Evolutionary conservation across 2,888 invertebrate genomes (phyloP).

Genomic region (Diaphora mendica): DNA sequence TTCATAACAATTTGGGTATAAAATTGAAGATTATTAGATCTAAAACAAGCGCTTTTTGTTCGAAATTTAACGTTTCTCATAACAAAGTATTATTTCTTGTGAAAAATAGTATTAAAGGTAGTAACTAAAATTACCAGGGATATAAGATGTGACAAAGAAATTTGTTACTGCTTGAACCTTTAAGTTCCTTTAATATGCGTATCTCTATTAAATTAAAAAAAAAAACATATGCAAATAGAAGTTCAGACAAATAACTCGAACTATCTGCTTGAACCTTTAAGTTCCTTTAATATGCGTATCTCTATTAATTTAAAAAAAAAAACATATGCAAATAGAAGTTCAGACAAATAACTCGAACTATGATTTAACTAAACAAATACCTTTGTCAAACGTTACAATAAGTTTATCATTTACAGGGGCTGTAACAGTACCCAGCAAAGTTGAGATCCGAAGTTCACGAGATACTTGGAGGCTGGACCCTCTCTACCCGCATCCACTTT

Average conservation of each 20-base stretch:
- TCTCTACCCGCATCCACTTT: conserved; percentile 80
- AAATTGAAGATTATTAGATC: conserved; percentile 26
- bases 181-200: conserved; percentile 9
- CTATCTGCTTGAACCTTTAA: no score
- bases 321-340: conserved; percentile 2
- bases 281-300: no score
- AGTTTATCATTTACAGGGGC: conserved; percentile 62
- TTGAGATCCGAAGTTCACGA: conserved; percentile 70
- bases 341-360: background rate
- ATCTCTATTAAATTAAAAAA: background rate
- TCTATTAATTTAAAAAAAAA: no score
- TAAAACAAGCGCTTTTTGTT: conserved; percentile 42
- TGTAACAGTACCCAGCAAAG: conserved; percentile 72
- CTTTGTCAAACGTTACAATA: conserved; percentile 66
- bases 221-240: conserved; percentile 1
- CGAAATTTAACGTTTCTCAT: conserved; percentile 27
- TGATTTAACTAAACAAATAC: conserved; percentile 48
- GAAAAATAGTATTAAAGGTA: conserved; percentile 20
- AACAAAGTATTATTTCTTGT: conserved; percentile 21
- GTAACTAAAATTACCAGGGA: conserved; percentile 28
- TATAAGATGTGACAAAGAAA: conserved; percentile 44
- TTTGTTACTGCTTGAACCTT: conserved; percentile 26
- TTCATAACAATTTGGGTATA: conserved; percentile 21
- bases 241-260: conserved; percentile 1
- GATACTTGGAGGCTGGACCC: conserved; percentile 84